Base-by-base conservation (phyloP, 92 coral and sea anemone genomes). In the Palythoa caribaeorum region DNA sequence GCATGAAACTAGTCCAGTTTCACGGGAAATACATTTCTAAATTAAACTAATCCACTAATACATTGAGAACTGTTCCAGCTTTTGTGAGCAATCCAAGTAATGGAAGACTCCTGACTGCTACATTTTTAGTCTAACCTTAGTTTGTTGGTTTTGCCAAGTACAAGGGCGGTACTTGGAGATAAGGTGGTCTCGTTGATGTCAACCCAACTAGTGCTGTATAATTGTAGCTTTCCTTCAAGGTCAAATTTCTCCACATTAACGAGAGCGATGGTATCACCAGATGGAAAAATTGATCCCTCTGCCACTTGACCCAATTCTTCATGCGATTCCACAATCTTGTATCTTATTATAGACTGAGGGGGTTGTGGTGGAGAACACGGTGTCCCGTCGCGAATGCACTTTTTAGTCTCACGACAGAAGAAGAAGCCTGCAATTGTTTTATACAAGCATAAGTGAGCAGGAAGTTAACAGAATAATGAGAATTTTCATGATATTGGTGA, bases 71-170 rank as follows among this genome's bases (percentile, higher is more conserved):
- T 44, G 6, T 44, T 1, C 50, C 50, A 44, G 50, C 50, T 44
- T 2, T 4, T 44, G 7, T 44, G 4, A 44, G 7, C 50, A 8
- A 5, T 2, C 50, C 50, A 44, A 2, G 50, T 44, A 6, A 40
- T 44, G 5, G 50, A 28, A 28, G 28, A 44, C 7, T 44, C 76
- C 15, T 38, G 13, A 38, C 16, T 35, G 47, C 47, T 71, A 28
- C 9, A 19, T 35, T 13, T 76, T 74, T 39, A 44, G 0, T 2
- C 84, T 40, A 20, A 81, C 86, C 86, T 81, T 13, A 81, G 76
- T 9, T 66, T 81, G 86, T 44, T 81, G 52, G 86, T 15, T 50
- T 81, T 66, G 12, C 63, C 75, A 5, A 81, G 60, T 2, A 81
- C 76, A n/a, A 81, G n/a, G 17, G 63, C 86, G 44, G 53, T 48